A percentile compares a stretch with the other conserved stretches of the same genome.
phyloP scores from a whole-genome alignment of 2,888 invertebrate species.

The Vannuccia rotundouncinata region DNA sequence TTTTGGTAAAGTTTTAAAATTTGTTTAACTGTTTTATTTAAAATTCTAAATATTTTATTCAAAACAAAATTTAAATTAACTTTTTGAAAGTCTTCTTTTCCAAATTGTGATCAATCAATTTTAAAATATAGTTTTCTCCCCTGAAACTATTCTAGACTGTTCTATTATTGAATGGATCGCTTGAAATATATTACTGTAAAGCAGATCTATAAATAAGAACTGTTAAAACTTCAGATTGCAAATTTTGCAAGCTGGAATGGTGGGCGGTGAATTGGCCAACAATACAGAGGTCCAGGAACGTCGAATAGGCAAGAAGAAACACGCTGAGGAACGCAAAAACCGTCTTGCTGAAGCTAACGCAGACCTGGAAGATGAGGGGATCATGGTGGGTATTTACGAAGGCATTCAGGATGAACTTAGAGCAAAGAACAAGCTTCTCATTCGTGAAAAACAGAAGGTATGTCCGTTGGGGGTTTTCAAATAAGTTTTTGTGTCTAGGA shows the following conservation, averaged over 20 bases:
- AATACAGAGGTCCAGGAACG: conserved; percentile 68
- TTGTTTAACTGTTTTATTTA: no score
- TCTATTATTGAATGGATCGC: no score
- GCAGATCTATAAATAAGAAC: neutral
- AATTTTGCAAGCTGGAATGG: conserved; percentile 67
- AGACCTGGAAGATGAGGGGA: conserved; percentile 66
- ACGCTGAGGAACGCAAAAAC: conserved; percentile 62
- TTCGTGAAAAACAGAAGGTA: conserved; percentile 60
- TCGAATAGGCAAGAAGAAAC: conserved; percentile 64
- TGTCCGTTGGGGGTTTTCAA: no score
- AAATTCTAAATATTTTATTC: no score
- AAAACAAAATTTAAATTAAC: no score
- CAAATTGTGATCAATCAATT: no score
- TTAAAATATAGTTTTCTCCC: no score
- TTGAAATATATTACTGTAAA: no score
- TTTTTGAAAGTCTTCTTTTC: no score
- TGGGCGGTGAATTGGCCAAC: conserved; percentile 71
- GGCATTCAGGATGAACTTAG: conserved; percentile 69
- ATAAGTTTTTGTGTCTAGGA: no score
- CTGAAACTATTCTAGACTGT: no score
- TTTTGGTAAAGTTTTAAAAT: no score
- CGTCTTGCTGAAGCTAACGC: conserved; percentile 55
- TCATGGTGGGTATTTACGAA: conserved; percentile 68
- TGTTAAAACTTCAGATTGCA: conserved; percentile 60
- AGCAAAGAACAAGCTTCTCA: conserved; percentile 65